Evolutionary conservation across 2,888 invertebrate genomes (phyloP).

Genomic region (Leptinotarsa rubiginosa): DNA sequence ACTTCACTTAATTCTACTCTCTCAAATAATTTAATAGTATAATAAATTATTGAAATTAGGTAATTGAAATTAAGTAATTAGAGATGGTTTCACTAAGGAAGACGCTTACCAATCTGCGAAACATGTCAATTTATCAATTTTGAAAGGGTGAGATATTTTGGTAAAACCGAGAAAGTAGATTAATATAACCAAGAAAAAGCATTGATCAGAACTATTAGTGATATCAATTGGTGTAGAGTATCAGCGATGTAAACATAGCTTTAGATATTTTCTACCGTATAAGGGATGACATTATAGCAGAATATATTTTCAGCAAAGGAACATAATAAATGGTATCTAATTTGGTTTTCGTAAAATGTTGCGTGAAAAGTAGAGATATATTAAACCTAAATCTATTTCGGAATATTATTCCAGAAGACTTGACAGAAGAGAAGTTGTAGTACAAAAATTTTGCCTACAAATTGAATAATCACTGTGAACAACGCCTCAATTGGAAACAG

Average conservation of each 20-base stretch:
- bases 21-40: neutral
- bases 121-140: neutral
- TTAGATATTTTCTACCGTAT: neutral
- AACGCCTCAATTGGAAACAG: too few species aligned
- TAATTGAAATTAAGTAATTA: too few species aligned
- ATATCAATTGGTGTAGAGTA: neutral
- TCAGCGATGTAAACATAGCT: neutral
- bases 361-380: neutral
- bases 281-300: neutral
- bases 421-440: too few species aligned
- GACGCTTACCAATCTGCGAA: neutral
- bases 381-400: neutral
- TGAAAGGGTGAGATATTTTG: neutral
- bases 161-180: neutral
- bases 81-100: neutral
- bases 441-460: too few species aligned
- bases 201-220: neutral
- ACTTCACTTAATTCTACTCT: neutral
- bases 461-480: too few species aligned
- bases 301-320: neutral
- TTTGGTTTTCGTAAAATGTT: neutral
- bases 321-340: neutral
- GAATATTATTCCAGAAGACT: neutral
- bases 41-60: neutral
- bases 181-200: neutral